These are phyloP conservation scores for Origma solitaria DNA, from an alignment of 2,113 vertebrate genomes.

Conservation along the genomic window DNA sequence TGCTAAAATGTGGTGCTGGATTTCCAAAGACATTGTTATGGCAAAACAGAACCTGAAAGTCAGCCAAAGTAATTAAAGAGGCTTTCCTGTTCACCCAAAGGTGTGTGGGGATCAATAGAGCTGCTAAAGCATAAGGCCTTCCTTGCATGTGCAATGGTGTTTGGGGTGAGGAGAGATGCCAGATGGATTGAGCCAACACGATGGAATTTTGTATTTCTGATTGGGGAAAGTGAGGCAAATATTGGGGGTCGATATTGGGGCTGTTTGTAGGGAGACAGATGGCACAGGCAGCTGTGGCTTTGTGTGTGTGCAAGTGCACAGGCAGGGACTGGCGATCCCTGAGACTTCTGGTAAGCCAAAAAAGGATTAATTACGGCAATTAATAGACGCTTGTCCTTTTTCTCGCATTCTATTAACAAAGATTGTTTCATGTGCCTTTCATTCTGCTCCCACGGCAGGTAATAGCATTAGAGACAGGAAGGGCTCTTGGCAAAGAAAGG, in stretches of 20 bases:
- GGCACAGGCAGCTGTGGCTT: rapidly evolving
- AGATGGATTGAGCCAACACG: conserved; percentile 16
- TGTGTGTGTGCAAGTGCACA: neutral
- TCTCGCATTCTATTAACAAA: neutral
- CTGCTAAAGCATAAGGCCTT: neutral
- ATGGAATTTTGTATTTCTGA: neutral
- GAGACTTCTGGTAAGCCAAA: neutral
- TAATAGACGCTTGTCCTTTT: neutral
- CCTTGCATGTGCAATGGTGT: conserved; percentile 37
- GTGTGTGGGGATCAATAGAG: conserved; percentile 36
- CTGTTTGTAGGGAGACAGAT: neutral
- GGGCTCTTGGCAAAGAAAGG: neutral
- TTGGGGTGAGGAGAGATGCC: neutral
- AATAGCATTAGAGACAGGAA: neutral
- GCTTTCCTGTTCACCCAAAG: conserved; percentile 44
- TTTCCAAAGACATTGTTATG: conserved; percentile 23
- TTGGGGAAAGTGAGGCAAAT: neutral
- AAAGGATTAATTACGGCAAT: neutral
- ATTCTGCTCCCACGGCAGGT: neutral
- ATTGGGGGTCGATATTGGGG: neutral
- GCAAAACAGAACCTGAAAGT: neutral
- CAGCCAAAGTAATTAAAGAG: conserved; percentile 69
- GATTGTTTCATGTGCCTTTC: neutral
- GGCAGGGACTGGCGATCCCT: neutral
- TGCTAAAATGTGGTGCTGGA: conserved; percentile 8